Percentiles rank a stretch among this genome's conserved stretches.
phyloP scores from a whole-genome alignment of 53 echinoderm and acorn worm species.

The Zoroaster sp. region DNA sequence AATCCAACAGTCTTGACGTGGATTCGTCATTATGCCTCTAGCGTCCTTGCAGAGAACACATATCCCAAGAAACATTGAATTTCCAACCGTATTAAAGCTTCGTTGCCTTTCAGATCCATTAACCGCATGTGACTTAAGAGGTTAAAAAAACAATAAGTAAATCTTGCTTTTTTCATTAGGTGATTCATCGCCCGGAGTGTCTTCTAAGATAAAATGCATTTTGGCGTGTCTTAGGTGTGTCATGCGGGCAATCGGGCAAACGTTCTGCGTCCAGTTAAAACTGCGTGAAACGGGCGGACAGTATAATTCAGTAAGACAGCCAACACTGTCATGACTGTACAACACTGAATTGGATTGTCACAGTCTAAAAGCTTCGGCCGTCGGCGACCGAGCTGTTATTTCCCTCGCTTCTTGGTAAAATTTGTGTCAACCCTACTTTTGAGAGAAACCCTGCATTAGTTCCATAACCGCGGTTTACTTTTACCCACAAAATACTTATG shows the following conservation, averaged over 20 bases:
- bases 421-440: too few species aligned
- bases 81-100: too few species aligned
- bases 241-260: too few species aligned
- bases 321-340: too few species aligned
- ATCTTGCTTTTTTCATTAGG: not conserved
- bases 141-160: not conserved
- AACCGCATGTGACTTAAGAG: not conserved
- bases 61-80: not conserved
- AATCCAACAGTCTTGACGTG: too few species aligned
- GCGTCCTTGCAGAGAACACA: not conserved
- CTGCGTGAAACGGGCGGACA: too few species aligned
- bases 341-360: not conserved
- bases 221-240: too few species aligned
- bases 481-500: too few species aligned
- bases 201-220: not conserved
- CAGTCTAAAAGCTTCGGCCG: slow-evolving; percentile 5
- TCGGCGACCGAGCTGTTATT: not conserved
- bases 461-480: too few species aligned
- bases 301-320: not conserved
- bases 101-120: not conserved
- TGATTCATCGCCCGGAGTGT: not conserved
- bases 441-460: too few species aligned
- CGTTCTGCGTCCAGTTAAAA: too few species aligned
- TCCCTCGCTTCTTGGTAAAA: not conserved
- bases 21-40: not conserved